Percentiles rank a stretch among this genome's conserved stretches.
These are phyloP conservation scores for Rhagophthalmus giganteus DNA, from an alignment of 2,888 invertebrate species.

Conservation along the genomic window DNA sequence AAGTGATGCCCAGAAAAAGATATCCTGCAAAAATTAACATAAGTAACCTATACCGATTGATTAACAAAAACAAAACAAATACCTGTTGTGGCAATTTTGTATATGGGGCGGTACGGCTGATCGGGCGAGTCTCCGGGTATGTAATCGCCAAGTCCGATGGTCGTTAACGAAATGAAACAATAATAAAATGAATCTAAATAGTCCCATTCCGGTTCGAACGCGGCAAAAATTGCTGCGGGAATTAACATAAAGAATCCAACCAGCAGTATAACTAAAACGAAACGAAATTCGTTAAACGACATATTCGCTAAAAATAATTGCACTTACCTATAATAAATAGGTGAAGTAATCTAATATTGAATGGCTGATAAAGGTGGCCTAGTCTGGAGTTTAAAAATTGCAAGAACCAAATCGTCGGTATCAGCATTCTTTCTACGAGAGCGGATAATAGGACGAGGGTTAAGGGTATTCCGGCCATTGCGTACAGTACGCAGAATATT, in stretches of 20 bases:
- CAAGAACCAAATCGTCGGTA: constrained; percentile 73
- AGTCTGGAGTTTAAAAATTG: constrained; percentile 69
- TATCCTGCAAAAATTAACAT: constrained; percentile 64
- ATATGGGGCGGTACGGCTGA: constrained; percentile 76
- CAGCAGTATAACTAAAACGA: constrained; percentile 59
- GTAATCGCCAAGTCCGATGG: constrained; percentile 87
- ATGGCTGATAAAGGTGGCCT: constrained; percentile 73
- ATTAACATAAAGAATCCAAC: constrained; percentile 69
- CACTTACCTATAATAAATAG: constrained; percentile 66
- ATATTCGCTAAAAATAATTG: constrained; percentile 20
- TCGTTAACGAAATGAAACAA: constrained; percentile 88
- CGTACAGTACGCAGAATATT: constrained; percentile 85
- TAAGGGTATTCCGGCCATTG: constrained; percentile 82
- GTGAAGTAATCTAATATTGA: constrained; percentile 77
- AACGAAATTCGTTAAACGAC: constrained; percentile 42
- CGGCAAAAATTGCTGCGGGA: constrained; percentile 75
- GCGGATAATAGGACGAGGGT: constrained; percentile 83
- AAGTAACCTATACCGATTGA: constrained; percentile 9
- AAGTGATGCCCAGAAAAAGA: constrained; percentile 77
- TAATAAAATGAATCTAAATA: constrained; percentile 87
- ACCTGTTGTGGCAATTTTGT: constrained; percentile 82
- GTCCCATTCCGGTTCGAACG: constrained; percentile 80
- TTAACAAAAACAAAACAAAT: too few relatives aligned
- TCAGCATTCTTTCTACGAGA: constrained; percentile 76
- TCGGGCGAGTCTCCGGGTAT: constrained; percentile 81